These are phyloP conservation scores for Pollachius pollachius DNA, from an alignment of 2,113 vertebrate species.

Conservation along the genomic window DNA sequence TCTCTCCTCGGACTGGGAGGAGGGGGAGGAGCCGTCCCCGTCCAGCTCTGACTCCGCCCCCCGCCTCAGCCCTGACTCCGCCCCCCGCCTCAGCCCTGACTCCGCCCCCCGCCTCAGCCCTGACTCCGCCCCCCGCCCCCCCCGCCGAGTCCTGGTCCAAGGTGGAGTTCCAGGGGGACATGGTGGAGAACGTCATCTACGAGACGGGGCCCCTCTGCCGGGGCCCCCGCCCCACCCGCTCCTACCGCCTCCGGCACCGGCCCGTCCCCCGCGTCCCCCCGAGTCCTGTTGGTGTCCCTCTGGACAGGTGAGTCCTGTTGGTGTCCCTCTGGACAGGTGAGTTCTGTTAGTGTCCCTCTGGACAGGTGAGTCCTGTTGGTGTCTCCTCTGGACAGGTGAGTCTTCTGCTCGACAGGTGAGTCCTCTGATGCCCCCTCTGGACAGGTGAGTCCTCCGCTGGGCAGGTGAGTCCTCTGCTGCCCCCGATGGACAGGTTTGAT, in stretches of 20 bases:
- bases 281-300: neutral
- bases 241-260: conserved; percentile 85
- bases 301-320: too few species aligned
- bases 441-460: too few species aligned
- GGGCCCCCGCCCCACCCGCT: conserved; percentile 59
- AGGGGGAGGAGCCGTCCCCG: neutral
- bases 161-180: conserved; percentile 75
- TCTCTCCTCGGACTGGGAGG: conserved; percentile 47
- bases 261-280: conserved; percentile 87
- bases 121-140: conserved; percentile 2
- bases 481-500: too few species aligned
- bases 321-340: too few species aligned
- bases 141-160: conserved; percentile 5
- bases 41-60: neutral
- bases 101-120: neutral
- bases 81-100: conserved; percentile 24
- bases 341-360: too few species aligned
- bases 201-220: conserved; percentile 21
- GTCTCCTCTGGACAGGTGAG: too few species aligned
- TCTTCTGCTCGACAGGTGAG: too few species aligned
- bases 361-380: too few species aligned
- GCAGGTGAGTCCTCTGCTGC: too few species aligned
- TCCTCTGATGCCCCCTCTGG: too few species aligned
- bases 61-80: neutral
- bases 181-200: conserved; percentile 90